Percentiles rank a stretch among this genome's conserved stretches.
Conservation (phyloP, 2,113 vertebrate genomes). For the Ictalurus furcatus region DNA sequence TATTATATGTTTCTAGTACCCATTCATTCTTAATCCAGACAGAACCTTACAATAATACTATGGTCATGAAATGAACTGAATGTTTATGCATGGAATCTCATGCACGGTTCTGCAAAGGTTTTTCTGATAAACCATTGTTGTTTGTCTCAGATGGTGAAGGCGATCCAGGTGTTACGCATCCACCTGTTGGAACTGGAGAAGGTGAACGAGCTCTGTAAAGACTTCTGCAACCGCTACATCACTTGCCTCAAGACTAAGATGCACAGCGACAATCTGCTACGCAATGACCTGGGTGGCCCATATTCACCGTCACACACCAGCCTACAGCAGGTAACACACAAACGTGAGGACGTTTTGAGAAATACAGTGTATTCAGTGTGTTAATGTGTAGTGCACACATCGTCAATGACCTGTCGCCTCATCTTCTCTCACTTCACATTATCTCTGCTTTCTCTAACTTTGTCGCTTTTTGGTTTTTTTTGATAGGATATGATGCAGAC, state of each 20-base stretch:
- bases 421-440: not conserved
- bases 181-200: conserved; percentile 98
- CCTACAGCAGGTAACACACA: conserved; percentile 79
- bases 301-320: conserved; percentile 93
- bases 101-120: not conserved
- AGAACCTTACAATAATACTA: not conserved
- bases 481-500: conserved; percentile 91
- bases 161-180: conserved; percentile 96
- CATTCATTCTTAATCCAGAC: not conserved
- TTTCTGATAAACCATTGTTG: not conserved
- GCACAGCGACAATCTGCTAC: conserved; percentile 99
- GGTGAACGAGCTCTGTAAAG: conserved; percentile 98
- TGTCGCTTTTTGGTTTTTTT: not conserved
- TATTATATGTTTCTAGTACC: not conserved
- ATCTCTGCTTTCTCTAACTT: not conserved
- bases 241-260: conserved; percentile 99
- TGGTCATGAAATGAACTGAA: not conserved
- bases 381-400: not conserved
- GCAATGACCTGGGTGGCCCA: conserved; percentile 93
- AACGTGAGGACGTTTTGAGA: not conserved
- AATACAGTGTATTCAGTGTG: not conserved
- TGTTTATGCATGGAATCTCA: not conserved
- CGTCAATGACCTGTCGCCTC: not conserved
- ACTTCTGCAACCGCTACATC: conserved; percentile 99
- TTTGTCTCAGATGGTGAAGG: conserved; percentile 90